Conservation (phyloP, 2,888 invertebrate genomes). For the Ornithoptera alexandrae region DNA sequence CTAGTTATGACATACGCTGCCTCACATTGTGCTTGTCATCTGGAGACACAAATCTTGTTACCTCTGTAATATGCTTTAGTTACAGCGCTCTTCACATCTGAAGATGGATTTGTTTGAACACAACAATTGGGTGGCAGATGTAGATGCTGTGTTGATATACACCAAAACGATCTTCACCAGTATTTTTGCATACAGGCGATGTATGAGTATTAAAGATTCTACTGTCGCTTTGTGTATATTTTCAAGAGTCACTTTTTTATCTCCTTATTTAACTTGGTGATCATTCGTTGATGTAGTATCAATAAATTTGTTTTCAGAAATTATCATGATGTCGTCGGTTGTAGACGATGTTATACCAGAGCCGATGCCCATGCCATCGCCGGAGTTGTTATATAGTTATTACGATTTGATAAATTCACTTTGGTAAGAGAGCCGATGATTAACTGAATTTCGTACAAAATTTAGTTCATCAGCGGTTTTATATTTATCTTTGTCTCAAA, state of each 20-base stretch:
- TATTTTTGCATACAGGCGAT: too few relatives aligned
- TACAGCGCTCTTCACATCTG: too few relatives aligned
- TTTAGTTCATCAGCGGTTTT: constrained; percentile 18
- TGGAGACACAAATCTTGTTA: too few relatives aligned
- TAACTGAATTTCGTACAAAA: constrained; percentile 12
- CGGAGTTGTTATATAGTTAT: constrained; percentile 59
- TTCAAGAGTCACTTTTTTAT: not conserved
- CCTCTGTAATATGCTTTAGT: too few relatives aligned
- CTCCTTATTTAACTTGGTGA: not conserved
- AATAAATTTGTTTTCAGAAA: constrained; percentile 54
- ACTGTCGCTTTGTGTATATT: not conserved
- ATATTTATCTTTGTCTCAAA: constrained; percentile 17
- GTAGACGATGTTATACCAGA: constrained; percentile 50
- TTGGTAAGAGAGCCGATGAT: constrained; percentile 55
- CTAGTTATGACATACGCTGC: too few relatives aligned
- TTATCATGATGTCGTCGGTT: constrained; percentile 67
- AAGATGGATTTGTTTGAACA: too few relatives aligned
- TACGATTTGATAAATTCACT: constrained; percentile 62
- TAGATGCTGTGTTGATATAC: too few relatives aligned
- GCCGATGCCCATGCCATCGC: constrained; percentile 60
- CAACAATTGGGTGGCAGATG: too few relatives aligned
- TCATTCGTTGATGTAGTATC: constrained; percentile 1
- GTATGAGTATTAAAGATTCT: too few relatives aligned
- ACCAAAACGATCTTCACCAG: too few relatives aligned
- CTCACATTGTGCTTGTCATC: too few relatives aligned